Evolutionary conservation across 2,888 invertebrate species (phyloP).

Genomic region (Pristionchus fissidentatus): DNA sequence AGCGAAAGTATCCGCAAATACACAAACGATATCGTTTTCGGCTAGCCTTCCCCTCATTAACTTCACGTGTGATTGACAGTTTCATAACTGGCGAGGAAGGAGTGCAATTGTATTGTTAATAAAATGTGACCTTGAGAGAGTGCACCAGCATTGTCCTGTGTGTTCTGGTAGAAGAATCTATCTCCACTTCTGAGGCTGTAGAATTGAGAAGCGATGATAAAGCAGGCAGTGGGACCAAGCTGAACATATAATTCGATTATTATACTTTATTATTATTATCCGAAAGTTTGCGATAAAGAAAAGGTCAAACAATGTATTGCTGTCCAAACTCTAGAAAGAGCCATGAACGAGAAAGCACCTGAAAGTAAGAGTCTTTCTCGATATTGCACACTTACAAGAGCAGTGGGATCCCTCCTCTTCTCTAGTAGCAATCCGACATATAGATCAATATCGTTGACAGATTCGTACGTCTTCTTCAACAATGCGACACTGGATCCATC

Average conservation of each 20-base stretch:
- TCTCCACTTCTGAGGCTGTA: constrained; percentile 57
- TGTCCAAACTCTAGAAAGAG: too few species aligned
- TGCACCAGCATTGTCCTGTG: constrained; percentile 33
- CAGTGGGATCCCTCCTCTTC: constrained; percentile 19
- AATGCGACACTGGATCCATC: not conserved
- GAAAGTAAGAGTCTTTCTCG: too few species aligned
- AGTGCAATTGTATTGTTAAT: too few species aligned
- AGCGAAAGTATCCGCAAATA: too few species aligned
- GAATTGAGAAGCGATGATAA: constrained; percentile 63
- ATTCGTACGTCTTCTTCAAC: constrained; percentile 24
- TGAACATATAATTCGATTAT: too few species aligned
- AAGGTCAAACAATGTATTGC: too few species aligned
- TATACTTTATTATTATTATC: too few species aligned
- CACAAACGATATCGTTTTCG: too few species aligned
- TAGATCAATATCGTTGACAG: constrained; percentile 60
- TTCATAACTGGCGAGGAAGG: not conserved
- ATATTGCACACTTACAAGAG: constrained; percentile 26
- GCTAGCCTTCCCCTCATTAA: too few species aligned
- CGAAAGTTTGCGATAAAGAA: too few species aligned
- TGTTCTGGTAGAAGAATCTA: constrained; percentile 61
- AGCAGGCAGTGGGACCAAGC: constrained; percentile 59
- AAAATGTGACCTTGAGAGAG: constrained; percentile 45
- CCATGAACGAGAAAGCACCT: too few species aligned
- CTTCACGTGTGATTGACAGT: not conserved
- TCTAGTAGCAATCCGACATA: constrained; percentile 64